A percentile compares a stretch with the other conserved stretches of the same genome.
Conservation (phyloP, 1,140 invertebrate genomes). For the Neotoxoptera formosana region DNA sequence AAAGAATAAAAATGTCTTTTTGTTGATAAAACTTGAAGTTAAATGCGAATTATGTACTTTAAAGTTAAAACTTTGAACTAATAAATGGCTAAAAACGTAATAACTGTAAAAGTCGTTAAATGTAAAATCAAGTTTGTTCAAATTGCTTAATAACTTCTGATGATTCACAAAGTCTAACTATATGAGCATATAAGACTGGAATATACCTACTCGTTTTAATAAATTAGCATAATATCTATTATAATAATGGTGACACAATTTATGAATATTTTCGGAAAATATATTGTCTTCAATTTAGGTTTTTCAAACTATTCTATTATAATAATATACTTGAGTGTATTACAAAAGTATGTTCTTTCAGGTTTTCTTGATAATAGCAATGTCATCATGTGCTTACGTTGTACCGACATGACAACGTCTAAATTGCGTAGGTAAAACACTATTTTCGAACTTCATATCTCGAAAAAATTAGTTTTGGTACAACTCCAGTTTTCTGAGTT, state of each 20-base stretch:
- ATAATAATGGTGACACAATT: constrained; percentile 1
- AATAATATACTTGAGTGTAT: background rate
- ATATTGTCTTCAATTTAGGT: background rate
- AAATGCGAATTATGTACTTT: constrained; percentile 6
- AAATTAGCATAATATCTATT: background rate
- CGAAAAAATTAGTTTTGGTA: background rate
- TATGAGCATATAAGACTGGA: background rate
- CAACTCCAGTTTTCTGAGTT: background rate
- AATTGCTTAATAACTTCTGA: background rate
- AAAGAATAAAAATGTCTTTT: background rate
- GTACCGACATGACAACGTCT: background rate
- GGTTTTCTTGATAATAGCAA: background rate
- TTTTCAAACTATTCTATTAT: background rate
- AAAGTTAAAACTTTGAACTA: constrained; percentile 6
- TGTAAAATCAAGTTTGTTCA: constrained; percentile 1
- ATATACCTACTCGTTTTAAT: background rate
- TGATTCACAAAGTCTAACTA: background rate
- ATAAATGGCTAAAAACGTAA: background rate
- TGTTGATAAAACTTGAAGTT: background rate
- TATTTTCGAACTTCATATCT: background rate
- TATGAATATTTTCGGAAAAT: background rate
- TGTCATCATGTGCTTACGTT: background rate
- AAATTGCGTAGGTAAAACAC: background rate
- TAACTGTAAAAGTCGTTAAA: background rate
- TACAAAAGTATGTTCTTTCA: constrained; percentile 9